A percentile compares a stretch with the other conserved stretches of the same genome.
phyloP scores from a whole-genome alignment of 2,888 invertebrate genomes.

The Dicranocentrus wangi region DNA sequence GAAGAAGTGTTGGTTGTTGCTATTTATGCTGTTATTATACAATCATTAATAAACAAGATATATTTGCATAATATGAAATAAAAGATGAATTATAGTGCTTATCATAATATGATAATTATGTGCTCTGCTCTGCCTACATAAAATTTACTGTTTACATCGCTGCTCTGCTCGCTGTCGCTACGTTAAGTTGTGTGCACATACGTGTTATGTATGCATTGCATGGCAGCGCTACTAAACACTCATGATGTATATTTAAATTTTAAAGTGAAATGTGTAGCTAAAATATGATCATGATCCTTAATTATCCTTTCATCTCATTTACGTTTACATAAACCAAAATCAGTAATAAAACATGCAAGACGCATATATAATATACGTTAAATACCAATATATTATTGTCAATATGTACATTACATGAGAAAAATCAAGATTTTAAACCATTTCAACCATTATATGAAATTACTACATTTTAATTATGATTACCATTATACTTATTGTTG shows the following conservation, averaged over 20 bases:
- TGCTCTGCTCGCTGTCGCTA: neutral
- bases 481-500: slow-evolving; percentile 1
- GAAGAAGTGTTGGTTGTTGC: slow-evolving; percentile 20
- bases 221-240: too few species aligned
- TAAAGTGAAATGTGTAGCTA: too few species aligned
- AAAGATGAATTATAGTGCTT: slow-evolving; percentile 25
- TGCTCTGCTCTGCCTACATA: slow-evolving; percentile 3
- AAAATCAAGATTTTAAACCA: too few species aligned
- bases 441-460: neutral
- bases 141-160: neutral
- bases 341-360: too few species aligned
- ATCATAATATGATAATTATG: slow-evolving; percentile 3
- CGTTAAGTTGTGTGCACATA: neutral
- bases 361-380: too few species aligned
- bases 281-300: too few species aligned
- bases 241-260: too few species aligned
- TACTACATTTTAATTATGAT: slow-evolving; percentile 6
- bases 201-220: too few species aligned
- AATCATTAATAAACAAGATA: slow-evolving; percentile 13
- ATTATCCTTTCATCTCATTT: too few species aligned
- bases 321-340: too few species aligned
- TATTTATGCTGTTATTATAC: slow-evolving; percentile 31
- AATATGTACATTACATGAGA: too few species aligned
- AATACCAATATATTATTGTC: too few species aligned
- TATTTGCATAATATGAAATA: slow-evolving; percentile 22